Base-by-base conservation (phyloP, 2,113 vertebrate genomes). In the Callionymus lyra region DNA sequence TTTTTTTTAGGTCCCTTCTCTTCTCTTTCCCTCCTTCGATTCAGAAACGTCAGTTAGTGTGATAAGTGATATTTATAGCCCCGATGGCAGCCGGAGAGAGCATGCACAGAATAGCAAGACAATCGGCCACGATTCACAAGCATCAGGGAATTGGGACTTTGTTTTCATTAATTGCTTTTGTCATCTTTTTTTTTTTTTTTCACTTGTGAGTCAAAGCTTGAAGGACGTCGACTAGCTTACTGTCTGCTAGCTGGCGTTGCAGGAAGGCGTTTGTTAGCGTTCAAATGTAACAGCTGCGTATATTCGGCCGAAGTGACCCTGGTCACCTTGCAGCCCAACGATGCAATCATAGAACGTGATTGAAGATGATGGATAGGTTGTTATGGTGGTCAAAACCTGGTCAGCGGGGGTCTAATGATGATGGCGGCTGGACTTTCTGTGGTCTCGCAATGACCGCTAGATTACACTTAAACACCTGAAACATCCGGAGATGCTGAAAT, bases 11-110 rank as follows among this genome's bases (percentile, higher is more conserved):
- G 41, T 31, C 33, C 44, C 35, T 43, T 55, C 51, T 34, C 58
- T 53, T 16, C 47, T 47, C 34, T 38, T 42, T 53, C 16, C 15
- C 50, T 44, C 16, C 11, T 6, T 43, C 4, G 12, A 32, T 60
- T 44, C 56, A 59, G 59, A 59, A 41, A 61, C 57, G 67, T 59
- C 69, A 44, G 61, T 62, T 67, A 51, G 63, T 45, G 56, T 62
- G 68, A 74, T 74, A 79, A 81, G 67, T 77, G 70, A 76, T 79
- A 80, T 83, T 81, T 79, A 79, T 82, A 77, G 75, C 69, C 36
- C 12, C 34, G 54, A 61, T 61, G 59, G 67, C 60, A 60, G 65
- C 56, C 53, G 56, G 41, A 38, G 47, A 53, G 54, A 12, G 12
- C 47, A 55, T 47, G 54, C 41, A 51, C 53, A 36, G 60, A 59